A percentile compares a stretch with the other conserved stretches of the same genome.
These are phyloP conservation scores for Coreoperca whiteheadi DNA, from an alignment of 2,113 vertebrate species.

Conservation along the genomic window DNA sequence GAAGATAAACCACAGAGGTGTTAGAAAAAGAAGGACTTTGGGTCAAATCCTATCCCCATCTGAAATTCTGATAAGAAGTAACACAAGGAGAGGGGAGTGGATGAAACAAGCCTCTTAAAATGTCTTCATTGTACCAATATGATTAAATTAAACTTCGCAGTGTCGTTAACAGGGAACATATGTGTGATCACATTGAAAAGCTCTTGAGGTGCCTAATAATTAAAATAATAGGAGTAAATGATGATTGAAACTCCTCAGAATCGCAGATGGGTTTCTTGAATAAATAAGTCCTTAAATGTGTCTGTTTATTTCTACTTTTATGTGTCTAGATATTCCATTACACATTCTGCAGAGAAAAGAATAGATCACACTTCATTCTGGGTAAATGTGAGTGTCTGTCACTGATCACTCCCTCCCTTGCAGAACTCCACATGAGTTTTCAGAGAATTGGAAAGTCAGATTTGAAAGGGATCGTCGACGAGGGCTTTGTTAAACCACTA, in stretches of 20 bases:
- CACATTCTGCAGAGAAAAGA: background rate
- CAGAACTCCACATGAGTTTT: background rate
- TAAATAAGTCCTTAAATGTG: background rate
- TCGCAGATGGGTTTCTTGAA: background rate
- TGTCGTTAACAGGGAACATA: background rate
- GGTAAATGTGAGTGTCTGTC: background rate
- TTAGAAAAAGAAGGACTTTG: background rate
- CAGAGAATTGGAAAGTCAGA: background rate
- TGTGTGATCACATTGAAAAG: background rate
- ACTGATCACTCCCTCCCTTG: too few species aligned
- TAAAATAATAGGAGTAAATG: background rate
- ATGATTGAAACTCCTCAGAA: background rate
- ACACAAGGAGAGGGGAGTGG: background rate
- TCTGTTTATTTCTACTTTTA: background rate
- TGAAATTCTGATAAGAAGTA: background rate
- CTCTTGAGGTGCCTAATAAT: background rate
- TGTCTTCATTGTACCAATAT: background rate
- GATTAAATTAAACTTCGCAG: background rate
- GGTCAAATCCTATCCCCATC: background rate
- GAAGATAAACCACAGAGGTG: constrained; percentile 7
- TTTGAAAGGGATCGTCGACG: background rate
- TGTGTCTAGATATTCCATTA: background rate
- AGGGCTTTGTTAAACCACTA: background rate
- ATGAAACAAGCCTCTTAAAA: background rate
- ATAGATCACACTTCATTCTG: background rate